A percentile compares a stretch with the other conserved stretches of the same genome.
These are phyloP conservation scores for Muntiacus muntjak DNA, from an alignment of 2,113 vertebrate species.

Conservation along the genomic window DNA sequence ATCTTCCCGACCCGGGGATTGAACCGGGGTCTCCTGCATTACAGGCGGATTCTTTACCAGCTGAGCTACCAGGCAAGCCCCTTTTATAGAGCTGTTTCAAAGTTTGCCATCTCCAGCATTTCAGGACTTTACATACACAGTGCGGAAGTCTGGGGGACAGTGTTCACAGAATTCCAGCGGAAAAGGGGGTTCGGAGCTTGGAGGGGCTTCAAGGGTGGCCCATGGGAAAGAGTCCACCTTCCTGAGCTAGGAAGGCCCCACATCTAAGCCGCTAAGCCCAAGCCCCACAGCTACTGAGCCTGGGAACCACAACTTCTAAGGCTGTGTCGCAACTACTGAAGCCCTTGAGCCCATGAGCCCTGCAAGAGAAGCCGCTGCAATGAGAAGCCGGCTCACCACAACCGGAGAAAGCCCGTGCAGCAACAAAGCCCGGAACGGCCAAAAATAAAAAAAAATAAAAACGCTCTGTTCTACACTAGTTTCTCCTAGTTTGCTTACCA, in stretches of 20 bases:
- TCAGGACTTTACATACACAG: neutral
- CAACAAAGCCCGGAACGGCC: neutral
- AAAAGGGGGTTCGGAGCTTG: neutral
- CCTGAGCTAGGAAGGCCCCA: neutral
- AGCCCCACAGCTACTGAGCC: neutral
- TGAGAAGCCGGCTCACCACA: neutral
- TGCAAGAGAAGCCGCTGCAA: neutral
- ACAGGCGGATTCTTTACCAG: neutral
- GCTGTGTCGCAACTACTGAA: neutral
- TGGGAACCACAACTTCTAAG: neutral
- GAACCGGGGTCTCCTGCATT: neutral
- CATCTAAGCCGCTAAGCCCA: neutral
- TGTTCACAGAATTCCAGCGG: neutral
- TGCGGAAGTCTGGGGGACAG: neutral
- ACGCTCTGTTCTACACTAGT: fast-evolving
- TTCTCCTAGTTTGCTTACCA: neutral
- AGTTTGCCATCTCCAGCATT: neutral
- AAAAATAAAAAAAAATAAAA: neutral
- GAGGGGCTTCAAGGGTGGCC: neutral
- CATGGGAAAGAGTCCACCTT: neutral
- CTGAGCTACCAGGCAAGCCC: neutral
- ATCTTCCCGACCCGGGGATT: neutral
- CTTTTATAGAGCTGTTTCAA: neutral
- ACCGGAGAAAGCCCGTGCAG: neutral
- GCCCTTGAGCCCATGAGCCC: neutral